Evolutionary conservation across 2,888 invertebrate species (phyloP), one percentile per base, ranked within the genome.

Genomic region (Melangyna quadrimaculata): DNA sequence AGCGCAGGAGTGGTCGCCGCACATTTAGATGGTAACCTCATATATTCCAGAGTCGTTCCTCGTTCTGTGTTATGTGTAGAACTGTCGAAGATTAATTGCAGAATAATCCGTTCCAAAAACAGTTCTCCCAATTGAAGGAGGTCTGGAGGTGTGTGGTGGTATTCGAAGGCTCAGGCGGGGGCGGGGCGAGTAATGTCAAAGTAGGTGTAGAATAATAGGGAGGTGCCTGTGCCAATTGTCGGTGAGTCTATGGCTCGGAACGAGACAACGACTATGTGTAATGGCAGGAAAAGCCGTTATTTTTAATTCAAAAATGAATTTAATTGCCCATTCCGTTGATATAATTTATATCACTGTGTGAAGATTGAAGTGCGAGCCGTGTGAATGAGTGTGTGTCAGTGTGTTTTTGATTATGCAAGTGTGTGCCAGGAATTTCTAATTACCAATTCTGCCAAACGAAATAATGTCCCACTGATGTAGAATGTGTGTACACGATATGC

Each of bases 251-350:
- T 71, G 72, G 65, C 32, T 65, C 40, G 71, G 57, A 43, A 35
- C 48, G 43, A 22, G 35, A 35, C 48, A 29, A 22, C 27, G 4
- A 10, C 45, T 59, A 57, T 83, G 78, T 83, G 73, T 78, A 83
- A 83, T 74, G 83, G 70, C 70, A 73, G 74, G 83, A 79, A 69
- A 84, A 72, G 83, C 43, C 80, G 72, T 80, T 80, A 75, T 75
- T 84, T 84, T 84, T 84, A 84, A 84, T 80, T 84, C 80, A 80
- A 84, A 84, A 84, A 84, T 69, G 75, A 84, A 75, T 80, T 80
- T 84, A 84, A 84, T 84, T 84, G 80, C 80, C 75, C 69, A 80
- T 72, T 80, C 48, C 71, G 71, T 65, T 67, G 71, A 59, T 75
- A 53, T 75, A 73, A 71, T 79, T 75, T 53, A 35, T 74, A 61